Conservation (phyloP, 2,113 vertebrate genomes). For the Corvus cornix region DNA sequence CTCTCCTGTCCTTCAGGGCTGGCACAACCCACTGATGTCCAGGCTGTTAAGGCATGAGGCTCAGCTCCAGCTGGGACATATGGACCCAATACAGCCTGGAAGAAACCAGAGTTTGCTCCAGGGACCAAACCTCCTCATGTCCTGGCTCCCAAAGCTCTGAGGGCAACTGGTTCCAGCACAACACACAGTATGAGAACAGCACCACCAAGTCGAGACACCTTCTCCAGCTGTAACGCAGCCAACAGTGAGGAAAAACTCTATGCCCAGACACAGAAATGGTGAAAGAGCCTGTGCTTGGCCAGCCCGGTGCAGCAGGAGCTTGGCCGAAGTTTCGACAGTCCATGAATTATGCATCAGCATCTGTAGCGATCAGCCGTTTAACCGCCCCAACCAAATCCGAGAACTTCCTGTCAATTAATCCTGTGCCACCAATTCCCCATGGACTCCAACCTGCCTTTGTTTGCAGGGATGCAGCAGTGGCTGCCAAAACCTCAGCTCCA, state of each 20-base stretch:
- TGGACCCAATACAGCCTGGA: rapidly evolving
- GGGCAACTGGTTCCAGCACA: background rate
- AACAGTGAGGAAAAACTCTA: rapidly evolving
- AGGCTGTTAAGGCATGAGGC: background rate
- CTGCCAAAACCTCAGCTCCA: background rate
- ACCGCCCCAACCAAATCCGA: background rate
- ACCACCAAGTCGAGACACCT: rapidly evolving
- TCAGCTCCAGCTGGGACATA: background rate
- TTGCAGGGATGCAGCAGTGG: background rate
- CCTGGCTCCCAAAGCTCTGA: background rate
- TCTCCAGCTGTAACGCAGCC: background rate
- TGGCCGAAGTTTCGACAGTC: background rate
- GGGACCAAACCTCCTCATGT: background rate
- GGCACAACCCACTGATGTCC: rapidly evolving
- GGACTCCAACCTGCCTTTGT: background rate
- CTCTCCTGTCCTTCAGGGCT: background rate
- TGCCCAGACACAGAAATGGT: background rate
- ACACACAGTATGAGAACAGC: background rate
- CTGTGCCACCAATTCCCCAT: background rate
- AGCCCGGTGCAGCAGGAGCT: background rate
- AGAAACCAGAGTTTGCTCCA: background rate
- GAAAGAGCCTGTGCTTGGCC: background rate
- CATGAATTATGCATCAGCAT: background rate
- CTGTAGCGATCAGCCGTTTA: background rate
- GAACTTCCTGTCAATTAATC: background rate